phyloP scores from a whole-genome alignment of 1,140 invertebrate genomes.

The Antheraea pernyi region DNA sequence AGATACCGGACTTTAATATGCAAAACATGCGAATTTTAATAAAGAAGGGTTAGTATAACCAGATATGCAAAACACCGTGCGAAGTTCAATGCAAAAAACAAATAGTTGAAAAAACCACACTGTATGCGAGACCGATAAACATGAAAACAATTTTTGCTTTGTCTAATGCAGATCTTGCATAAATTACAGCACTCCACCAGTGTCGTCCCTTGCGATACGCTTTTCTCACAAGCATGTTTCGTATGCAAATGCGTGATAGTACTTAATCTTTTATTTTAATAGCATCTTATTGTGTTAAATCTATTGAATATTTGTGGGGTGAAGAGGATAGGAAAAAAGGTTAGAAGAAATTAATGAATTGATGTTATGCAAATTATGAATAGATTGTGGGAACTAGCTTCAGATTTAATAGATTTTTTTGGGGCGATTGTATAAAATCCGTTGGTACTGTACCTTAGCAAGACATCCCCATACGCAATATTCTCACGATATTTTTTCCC shows the following conservation, averaged over 20 bases:
- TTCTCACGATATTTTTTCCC: slow-evolving; percentile 69
- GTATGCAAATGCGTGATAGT: slow-evolving; percentile 68
- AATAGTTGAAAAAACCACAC: slow-evolving; percentile 71
- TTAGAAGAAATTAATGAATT: slow-evolving; percentile 68
- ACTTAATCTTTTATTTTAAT: slow-evolving; percentile 78
- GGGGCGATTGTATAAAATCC: slow-evolving; percentile 25
- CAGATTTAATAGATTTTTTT: slow-evolving; percentile 28
- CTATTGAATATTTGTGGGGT: slow-evolving; percentile 59
- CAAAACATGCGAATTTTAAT: slow-evolving; percentile 54
- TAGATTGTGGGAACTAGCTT: slow-evolving; percentile 60
- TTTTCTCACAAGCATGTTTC: slow-evolving; percentile 58
- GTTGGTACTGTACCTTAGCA: not conserved
- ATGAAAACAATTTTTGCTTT: slow-evolving; percentile 72
- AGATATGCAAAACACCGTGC: slow-evolving; percentile 76
- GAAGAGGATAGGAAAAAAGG: slow-evolving; percentile 51
- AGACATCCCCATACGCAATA: not conserved
- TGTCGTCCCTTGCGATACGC: slow-evolving; percentile 50
- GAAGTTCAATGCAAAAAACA: slow-evolving; percentile 72
- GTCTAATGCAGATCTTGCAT: slow-evolving; percentile 52
- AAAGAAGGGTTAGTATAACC: slow-evolving; percentile 54
- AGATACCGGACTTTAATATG: slow-evolving; percentile 61
- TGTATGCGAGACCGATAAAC: slow-evolving; percentile 70
- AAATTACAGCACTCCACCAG: slow-evolving; percentile 46
- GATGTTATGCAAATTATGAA: slow-evolving; percentile 67
- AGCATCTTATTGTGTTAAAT: slow-evolving; percentile 69